phyloP scores from a whole-genome alignment of 2,888 invertebrate species.

The Adelognathus sp. region DNA sequence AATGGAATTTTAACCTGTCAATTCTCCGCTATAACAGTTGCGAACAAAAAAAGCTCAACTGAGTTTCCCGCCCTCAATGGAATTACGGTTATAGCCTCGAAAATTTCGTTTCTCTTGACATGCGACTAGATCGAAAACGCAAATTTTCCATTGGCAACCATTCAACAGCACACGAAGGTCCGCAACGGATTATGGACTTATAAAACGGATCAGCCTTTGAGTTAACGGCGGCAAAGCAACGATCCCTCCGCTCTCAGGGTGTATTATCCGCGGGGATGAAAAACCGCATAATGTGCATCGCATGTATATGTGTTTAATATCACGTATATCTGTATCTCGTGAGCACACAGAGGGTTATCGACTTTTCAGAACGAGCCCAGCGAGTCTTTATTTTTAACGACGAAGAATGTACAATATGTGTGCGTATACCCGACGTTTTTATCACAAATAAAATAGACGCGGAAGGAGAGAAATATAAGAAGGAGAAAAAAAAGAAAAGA shows the following conservation, averaged over 20 bases:
- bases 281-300: not conserved
- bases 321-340: not conserved
- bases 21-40: not conserved
- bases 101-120: not conserved
- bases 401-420: not conserved
- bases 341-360: slow-evolving; percentile 10
- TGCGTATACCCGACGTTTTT: not conserved
- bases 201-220: not conserved
- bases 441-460: not conserved
- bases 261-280: not conserved
- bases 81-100: not conserved
- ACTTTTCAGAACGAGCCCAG: not conserved
- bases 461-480: not conserved
- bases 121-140: not conserved
- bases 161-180: not conserved
- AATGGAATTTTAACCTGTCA: not conserved
- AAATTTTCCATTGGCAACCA: not conserved
- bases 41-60: not conserved
- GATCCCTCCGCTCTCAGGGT: not conserved
- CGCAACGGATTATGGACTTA: not conserved
- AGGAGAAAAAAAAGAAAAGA: not conserved
- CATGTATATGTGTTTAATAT: not conserved
- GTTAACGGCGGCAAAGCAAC: not conserved
- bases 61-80: not conserved
- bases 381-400: slow-evolving; percentile 11